phyloP scores from a whole-genome alignment of 2,888 invertebrate species.

The Ornithoptera alexandrae region DNA sequence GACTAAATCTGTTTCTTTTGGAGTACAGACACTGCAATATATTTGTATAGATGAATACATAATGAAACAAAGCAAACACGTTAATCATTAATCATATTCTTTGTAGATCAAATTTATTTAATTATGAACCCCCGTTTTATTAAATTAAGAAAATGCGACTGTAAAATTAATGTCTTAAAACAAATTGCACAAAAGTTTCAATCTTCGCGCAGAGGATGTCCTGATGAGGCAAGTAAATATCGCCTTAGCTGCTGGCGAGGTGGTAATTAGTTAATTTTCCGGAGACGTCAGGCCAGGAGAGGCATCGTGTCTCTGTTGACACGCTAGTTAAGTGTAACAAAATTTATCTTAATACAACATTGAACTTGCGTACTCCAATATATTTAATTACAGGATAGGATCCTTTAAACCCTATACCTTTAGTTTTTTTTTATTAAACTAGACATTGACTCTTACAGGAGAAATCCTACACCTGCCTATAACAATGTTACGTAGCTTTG shows the following conservation, averaged over 20 bases:
- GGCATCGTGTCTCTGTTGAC: constrained; percentile 15
- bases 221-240: constrained; percentile 62
- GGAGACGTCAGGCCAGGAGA: constrained; percentile 40
- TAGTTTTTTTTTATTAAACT: no score
- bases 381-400: no score
- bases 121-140: constrained; percentile 9
- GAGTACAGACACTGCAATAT: no score
- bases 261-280: constrained; percentile 73
- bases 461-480: no score
- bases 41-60: no score
- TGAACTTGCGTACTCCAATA: background rate
- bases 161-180: constrained; percentile 32
- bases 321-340: constrained; percentile 17
- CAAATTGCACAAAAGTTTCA: constrained; percentile 54
- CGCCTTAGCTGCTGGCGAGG: constrained; percentile 56
- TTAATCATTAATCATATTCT: no score
- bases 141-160: constrained; percentile 12
- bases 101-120: background rate
- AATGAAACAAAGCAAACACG: no score
- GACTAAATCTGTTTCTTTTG: no score
- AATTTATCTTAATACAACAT: background rate
- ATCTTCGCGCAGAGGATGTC: constrained; percentile 54
- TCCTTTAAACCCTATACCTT: no score
- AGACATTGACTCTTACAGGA: no score
- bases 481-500: no score